A percentile compares a stretch with the other conserved stretches of the same genome.
Evolutionary conservation across 2,888 invertebrate genomes (phyloP).

Genomic region (Periphyllus acericola): DNA sequence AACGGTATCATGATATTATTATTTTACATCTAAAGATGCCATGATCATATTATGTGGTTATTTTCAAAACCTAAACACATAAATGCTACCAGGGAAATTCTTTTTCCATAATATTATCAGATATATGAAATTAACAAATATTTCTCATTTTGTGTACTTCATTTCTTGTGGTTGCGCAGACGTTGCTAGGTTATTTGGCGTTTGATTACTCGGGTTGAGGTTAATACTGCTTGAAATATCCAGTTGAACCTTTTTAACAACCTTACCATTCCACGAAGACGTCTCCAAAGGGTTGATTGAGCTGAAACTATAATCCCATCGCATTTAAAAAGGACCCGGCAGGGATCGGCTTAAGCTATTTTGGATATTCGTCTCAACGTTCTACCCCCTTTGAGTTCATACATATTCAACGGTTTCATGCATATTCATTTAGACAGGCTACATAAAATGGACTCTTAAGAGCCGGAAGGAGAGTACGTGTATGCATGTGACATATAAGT

Average conservation of each 20-base stretch:
- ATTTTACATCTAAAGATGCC: too few relatives aligned
- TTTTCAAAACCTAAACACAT: too few relatives aligned
- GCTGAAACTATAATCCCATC: conserved; percentile 37
- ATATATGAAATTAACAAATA: neutral
- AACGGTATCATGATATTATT: too few relatives aligned
- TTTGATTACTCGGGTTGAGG: conserved; percentile 24
- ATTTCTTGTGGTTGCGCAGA: neutral
- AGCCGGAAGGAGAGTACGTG: neutral
- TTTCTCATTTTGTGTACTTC: neutral
- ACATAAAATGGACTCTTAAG: conserved; percentile 6
- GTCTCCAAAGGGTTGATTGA: conserved; percentile 36
- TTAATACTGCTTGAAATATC: conserved; percentile 36
- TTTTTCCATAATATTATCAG: too few relatives aligned
- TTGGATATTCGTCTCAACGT: conserved; percentile 37
- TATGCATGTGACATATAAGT: neutral
- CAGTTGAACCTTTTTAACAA: conserved; percentile 33
- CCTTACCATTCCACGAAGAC: neutral
- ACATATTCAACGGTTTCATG: conserved; percentile 46
- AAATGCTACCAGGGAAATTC: too few relatives aligned
- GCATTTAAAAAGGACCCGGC: conserved; percentile 21
- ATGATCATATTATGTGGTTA: too few relatives aligned
- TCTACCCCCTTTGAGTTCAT: neutral
- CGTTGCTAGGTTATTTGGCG: neutral
- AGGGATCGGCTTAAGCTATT: conserved; percentile 17
- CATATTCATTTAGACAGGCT: conserved; percentile 40